Evolutionary conservation across 2,888 invertebrate genomes (phyloP), one percentile per base, ranked within the genome.

Genomic region (Calliphora vomitoria): DNA sequence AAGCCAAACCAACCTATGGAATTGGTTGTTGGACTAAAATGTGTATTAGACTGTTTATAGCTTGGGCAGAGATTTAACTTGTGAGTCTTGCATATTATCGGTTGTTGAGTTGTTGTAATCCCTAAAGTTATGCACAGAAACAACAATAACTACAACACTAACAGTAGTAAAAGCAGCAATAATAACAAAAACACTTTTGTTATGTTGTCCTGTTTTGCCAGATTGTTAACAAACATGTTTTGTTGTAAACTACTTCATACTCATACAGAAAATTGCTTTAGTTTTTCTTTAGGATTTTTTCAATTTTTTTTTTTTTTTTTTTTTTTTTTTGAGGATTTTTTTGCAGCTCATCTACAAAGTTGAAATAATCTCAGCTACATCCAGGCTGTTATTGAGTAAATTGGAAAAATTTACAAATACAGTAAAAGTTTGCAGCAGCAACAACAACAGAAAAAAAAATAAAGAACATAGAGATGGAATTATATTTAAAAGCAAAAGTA

Each of bases 51-150:
- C 62, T 85, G 81, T 71, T 78, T 88, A 64, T 69, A 62, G 78
- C 79, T 83, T 62, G 31, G 80, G 31, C 81, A 81, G 71, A 81
- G 71, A 72, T 85, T 82, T 53, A 83, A 82, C 71, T 76, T 87
- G 76, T 86, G 80, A 83, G 83, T 85, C 80, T n/a, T 89, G 84
- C 82, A 86, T 81, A 82, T 83, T 82, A 89, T 88, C 88, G 79
- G 79, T 85, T 84, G 87, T 89, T 88, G 86, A 84, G 76, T 86
- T 87, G 81, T 82, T 89, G 89, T 89, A 88, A 89, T 89, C 89
- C 88, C 88, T 74, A 69, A 85, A 88, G 89, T 89, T 89, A 88
- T 89, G 88, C 89, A 79, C 74, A 79, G 15, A 47, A 69, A 18
- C 66, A 64, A 15, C 8, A 66, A 35, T 62, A 76, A 25, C n/a